Percentiles rank a stretch among this genome's conserved stretches.
Conservation (phyloP, 2,797 vertebrate genomes). For the Lagodon rhomboides region DNA sequence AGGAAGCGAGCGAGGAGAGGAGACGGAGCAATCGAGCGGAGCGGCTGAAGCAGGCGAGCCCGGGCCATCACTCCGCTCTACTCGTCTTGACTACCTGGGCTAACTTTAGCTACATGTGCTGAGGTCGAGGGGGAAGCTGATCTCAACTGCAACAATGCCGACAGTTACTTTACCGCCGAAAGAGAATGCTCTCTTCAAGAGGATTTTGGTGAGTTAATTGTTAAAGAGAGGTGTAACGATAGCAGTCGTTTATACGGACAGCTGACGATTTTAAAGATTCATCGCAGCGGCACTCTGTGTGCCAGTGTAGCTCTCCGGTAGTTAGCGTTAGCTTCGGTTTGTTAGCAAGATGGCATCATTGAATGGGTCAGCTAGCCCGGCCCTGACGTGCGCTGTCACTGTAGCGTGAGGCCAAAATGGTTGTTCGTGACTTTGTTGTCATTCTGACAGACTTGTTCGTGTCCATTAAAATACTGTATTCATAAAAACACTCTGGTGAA, state of each 20-base stretch:
- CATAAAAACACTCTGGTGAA: accelerated
- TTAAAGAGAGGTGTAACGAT: not conserved
- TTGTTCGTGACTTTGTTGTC: conserved; percentile 7
- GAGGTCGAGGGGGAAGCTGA: conserved; percentile 84
- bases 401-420: not conserved
- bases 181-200: conserved; percentile 98
- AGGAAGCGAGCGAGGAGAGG: conserved; percentile 71
- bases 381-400: conserved; percentile 76
- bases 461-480: accelerated
- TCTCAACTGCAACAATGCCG: conserved; percentile 89
- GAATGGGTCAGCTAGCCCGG: conserved; percentile 74
- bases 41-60: conserved; percentile 65
- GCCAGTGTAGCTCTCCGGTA: conserved; percentile 40
- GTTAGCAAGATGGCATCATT: conserved; percentile 79
- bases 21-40: conserved; percentile 83
- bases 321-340: conserved; percentile 57
- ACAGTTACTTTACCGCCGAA: conserved; percentile 96
- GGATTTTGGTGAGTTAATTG: conserved; percentile 92
- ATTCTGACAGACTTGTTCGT: not conserved
- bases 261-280: conserved; percentile 1
- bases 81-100: conserved; percentile 76
- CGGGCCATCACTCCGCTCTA: conserved; percentile 70
- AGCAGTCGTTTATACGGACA: too few relatives aligned
- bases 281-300: conserved; percentile 17
- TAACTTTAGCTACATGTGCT: conserved; percentile 89